Percentiles rank a stretch among this genome's conserved stretches.
Evolutionary conservation across 53 echinoderm and acorn worm genomes (phyloP).

Genomic region (Echinometra lucunter): DNA sequence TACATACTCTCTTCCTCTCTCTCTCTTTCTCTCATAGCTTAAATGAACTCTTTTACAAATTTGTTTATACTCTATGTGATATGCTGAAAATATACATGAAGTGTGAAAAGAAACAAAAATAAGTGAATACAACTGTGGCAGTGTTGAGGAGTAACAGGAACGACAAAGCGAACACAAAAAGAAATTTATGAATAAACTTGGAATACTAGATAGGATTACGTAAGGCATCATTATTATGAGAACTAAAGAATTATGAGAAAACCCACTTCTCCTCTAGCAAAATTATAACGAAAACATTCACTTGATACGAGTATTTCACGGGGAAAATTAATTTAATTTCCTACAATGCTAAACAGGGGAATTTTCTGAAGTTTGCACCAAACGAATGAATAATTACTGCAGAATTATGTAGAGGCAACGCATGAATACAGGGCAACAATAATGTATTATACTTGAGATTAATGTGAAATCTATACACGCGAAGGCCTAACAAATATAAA

Average conservation of each 20-base stretch:
- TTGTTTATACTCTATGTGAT: constrained; percentile 55
- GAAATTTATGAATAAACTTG: neutral
- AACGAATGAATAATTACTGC: neutral
- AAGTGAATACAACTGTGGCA: constrained; percentile 59
- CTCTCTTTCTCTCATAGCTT: constrained; percentile 36
- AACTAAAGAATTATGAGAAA: neutral
- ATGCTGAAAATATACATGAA: constrained; percentile 59
- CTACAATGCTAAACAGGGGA: neutral
- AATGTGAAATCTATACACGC: too few species aligned
- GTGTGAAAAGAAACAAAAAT: constrained; percentile 37
- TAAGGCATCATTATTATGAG: constrained; percentile 5
- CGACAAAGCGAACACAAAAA: constrained; percentile 12
- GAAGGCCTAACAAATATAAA: neutral
- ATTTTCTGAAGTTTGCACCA: neutral
- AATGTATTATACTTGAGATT: too few species aligned
- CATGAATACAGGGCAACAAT: neutral
- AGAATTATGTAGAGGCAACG: neutral
- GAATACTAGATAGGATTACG: neutral
- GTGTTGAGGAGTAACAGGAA: constrained; percentile 17
- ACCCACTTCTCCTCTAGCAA: neutral
- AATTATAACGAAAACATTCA: neutral
- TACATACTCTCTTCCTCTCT: too few species aligned
- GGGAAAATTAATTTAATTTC: neutral
- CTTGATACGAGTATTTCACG: neutral
- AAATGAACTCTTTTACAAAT: constrained; percentile 52